Evolutionary conservation across 2,888 invertebrate genomes (phyloP).

Genomic region (Steinernema scapterisci): DNA sequence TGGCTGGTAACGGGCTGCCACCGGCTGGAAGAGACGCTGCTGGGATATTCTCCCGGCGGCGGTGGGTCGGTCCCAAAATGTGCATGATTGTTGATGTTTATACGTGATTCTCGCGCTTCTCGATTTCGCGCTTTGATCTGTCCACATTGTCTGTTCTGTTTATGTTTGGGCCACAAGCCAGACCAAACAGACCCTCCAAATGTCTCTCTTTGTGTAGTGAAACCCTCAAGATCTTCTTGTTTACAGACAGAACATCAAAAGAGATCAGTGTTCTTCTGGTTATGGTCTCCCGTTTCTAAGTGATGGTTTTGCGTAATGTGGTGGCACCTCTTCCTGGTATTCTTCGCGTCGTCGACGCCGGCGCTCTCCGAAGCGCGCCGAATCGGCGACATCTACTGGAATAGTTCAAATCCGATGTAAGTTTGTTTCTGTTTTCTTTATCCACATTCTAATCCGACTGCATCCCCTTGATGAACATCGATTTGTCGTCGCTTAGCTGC

Average conservation of each 20-base stretch:
- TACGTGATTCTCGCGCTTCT: background rate
- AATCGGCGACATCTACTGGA: conserved; percentile 50
- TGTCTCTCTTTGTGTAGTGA: background rate
- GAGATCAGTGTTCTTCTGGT: background rate
- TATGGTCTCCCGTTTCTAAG: conserved; percentile 2
- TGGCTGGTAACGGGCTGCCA: conserved; percentile 31
- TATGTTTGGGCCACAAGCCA: background rate
- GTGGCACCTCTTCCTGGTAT: conserved; percentile 10
- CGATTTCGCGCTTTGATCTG: background rate
- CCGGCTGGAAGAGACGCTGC: background rate
- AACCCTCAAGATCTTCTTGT: background rate
- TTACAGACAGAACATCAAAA: background rate
- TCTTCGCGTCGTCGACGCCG: conserved; percentile 8
- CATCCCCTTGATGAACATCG: conserved; percentile 7
- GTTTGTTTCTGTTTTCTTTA: conserved; percentile 30
- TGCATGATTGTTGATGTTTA: conserved; percentile 19
- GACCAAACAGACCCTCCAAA: background rate
- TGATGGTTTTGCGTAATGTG: conserved; percentile 20
- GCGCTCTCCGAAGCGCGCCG: conserved; percentile 35
- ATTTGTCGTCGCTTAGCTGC: background rate
- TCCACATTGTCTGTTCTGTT: background rate
- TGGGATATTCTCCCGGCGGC: conserved; percentile 10
- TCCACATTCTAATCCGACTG: no score
- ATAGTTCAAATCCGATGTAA: conserved; percentile 49
- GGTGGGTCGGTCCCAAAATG: background rate